These are phyloP conservation scores for Nomada fucata DNA, from an alignment of 2,888 invertebrate genomes.

Conservation along the genomic window DNA sequence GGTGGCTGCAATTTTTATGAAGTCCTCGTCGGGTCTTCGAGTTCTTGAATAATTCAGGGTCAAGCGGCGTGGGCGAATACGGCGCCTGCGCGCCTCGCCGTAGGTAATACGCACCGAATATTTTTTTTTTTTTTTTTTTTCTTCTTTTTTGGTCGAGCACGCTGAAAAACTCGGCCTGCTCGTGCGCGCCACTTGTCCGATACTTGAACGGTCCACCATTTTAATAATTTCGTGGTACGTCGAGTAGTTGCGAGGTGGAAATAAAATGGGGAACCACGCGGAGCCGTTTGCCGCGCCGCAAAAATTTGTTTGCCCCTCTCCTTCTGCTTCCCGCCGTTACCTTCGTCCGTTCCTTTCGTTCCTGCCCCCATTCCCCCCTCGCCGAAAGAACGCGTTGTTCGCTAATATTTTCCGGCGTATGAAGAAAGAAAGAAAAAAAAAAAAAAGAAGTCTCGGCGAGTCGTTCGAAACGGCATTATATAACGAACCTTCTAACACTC, in stretches of 20 bases:
- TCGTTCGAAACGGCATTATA: constrained; percentile 27
- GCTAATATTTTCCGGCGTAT: constrained; percentile 54
- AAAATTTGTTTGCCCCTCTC: constrained; percentile 42
- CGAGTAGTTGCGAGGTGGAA: constrained; percentile 64
- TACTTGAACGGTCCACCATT: constrained; percentile 63
- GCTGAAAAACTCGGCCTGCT: constrained; percentile 33
- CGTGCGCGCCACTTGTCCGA: constrained; percentile 55
- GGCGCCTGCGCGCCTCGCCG: constrained; percentile 68
- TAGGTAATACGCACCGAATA: constrained; percentile 55
- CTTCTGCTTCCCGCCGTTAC: background rate
- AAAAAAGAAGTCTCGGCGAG: constrained; percentile 14
- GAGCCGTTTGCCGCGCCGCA: constrained; percentile 40
- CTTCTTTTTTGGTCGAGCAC: constrained; percentile 57
- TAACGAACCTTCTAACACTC: constrained; percentile 44
- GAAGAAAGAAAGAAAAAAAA: constrained; percentile 6
- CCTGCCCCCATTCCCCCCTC: background rate
- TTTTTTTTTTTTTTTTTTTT: constrained; percentile 67
- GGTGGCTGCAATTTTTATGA: constrained; percentile 81
- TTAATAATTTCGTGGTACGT: constrained; percentile 64
- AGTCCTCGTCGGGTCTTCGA: constrained; percentile 79
- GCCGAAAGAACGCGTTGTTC: constrained; percentile 42
- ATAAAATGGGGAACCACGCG: constrained; percentile 56
- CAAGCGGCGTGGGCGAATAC: constrained; percentile 70
- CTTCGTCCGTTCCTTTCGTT: background rate
- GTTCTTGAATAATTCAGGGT: constrained; percentile 82